Conservation (phyloP, 2,113 vertebrate species). For the Plotosus lineatus region DNA sequence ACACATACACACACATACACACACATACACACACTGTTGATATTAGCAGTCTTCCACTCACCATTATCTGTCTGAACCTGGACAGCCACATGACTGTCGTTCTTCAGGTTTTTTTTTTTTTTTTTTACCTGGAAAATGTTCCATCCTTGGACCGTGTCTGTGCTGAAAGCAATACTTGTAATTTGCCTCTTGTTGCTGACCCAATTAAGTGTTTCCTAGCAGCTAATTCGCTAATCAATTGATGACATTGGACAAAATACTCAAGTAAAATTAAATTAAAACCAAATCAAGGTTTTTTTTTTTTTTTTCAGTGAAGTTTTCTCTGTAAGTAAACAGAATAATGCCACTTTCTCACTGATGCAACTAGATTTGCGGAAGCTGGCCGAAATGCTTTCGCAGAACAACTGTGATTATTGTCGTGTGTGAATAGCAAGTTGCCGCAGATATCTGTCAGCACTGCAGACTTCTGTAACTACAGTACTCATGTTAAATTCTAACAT, state of each 20-base stretch:
- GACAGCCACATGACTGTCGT: background rate
- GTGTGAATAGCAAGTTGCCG: no score
- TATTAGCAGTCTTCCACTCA: constrained; percentile 21
- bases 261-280: constrained; percentile 1
- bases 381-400: no score
- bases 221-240: constrained; percentile 16
- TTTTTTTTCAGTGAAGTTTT: no score
- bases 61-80: constrained; percentile 8
- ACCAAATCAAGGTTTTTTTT: background rate
- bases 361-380: no score
- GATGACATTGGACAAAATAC: constrained; percentile 2
- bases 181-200: background rate
- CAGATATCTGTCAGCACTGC: no score
- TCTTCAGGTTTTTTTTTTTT: no score
- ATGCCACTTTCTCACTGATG: no score
- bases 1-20: background rate
- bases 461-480: no score
- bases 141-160: background rate
- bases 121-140: background rate
- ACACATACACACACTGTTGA: constrained; percentile 8
- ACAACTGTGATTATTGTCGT: no score
- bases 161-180: constrained; percentile 3
- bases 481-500: no score
- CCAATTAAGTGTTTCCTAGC: constrained; percentile 12
- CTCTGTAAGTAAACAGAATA: background rate